These are phyloP conservation scores for Fringilla coelebs DNA, from an alignment of 2,797 vertebrate genomes.

Conservation along the genomic window DNA sequence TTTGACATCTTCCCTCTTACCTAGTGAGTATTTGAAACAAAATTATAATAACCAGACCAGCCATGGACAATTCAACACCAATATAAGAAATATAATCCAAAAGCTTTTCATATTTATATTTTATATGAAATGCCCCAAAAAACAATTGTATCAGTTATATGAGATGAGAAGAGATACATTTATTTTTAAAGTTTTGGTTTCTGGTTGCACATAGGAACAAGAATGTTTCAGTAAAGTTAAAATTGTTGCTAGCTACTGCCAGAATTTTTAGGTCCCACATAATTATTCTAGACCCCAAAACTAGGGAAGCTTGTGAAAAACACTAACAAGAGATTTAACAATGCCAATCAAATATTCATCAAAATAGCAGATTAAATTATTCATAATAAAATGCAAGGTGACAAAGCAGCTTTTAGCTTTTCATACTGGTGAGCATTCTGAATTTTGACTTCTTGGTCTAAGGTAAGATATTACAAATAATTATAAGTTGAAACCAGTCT, in stretches of 20 bases:
- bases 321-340: background rate
- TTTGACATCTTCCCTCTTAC: slow-evolving; percentile 64
- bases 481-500: background rate
- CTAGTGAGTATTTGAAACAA: slow-evolving; percentile 74
- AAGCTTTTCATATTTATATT: slow-evolving; percentile 62
- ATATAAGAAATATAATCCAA: slow-evolving; percentile 64
- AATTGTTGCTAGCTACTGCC: background rate
- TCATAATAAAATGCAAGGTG: background rate
- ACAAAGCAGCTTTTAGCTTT: background rate
- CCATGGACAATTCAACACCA: slow-evolving; percentile 73
- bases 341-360: background rate
- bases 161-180: background rate
- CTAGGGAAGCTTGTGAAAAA: background rate
- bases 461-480: background rate
- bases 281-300: background rate
- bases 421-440: background rate
- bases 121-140: slow-evolving; percentile 71
- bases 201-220: background rate
- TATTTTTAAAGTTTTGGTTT: background rate
- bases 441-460: background rate
- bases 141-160: background rate
- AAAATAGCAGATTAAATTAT: background rate
- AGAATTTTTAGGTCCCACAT: background rate
- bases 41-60: slow-evolving; percentile 71
- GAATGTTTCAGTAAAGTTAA: background rate